phyloP scores from a whole-genome alignment of 2,888 invertebrate species.

The Heliconius hortense region DNA sequence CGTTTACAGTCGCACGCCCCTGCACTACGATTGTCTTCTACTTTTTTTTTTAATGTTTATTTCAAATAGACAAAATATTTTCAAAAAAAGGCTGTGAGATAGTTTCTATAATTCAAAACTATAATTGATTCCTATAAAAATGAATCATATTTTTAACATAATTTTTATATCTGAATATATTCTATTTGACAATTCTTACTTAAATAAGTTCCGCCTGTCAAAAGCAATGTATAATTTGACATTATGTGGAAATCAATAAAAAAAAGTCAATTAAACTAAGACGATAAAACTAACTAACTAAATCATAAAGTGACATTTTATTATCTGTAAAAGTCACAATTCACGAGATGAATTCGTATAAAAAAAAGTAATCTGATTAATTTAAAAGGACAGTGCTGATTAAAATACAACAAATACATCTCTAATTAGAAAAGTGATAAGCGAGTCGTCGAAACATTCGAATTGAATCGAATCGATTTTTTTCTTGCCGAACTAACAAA shows the following conservation, averaged over 20 bases:
- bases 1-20: no score
- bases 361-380: not conserved
- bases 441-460: not conserved
- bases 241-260: not conserved
- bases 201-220: not conserved
- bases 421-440: not conserved
- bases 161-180: no score
- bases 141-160: no score
- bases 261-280: not conserved
- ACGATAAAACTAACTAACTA: constrained; percentile 13
- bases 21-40: not conserved
- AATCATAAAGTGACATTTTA: constrained; percentile 8
- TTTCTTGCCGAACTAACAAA: not conserved
- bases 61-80: no score
- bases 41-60: not conserved
- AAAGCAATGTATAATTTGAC: not conserved
- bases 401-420: not conserved
- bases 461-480: not conserved
- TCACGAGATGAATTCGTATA: not conserved
- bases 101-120: no score
- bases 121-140: no score
- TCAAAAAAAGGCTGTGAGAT: no score
- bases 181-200: not conserved
- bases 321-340: constrained; percentile 13
- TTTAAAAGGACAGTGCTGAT: constrained; percentile 4